Conservation (phyloP, 2,888 invertebrate genomes). For the Stratiomys singularior region DNA sequence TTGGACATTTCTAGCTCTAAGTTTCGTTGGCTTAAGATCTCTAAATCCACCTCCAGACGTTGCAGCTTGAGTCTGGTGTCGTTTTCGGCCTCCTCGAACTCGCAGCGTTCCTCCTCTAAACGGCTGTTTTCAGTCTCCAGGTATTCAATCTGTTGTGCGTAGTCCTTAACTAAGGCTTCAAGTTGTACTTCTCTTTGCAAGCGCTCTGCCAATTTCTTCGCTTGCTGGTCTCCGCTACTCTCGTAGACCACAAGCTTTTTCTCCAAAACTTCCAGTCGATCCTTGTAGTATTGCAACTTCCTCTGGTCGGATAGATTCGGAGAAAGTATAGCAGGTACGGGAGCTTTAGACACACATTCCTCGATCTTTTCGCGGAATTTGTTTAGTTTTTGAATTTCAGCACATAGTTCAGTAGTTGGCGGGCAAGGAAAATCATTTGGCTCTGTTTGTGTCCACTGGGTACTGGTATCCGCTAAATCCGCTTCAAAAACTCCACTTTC, state of each 20-base stretch:
- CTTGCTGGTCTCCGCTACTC: constrained; percentile 72
- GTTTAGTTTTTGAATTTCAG: constrained; percentile 73
- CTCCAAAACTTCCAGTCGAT: constrained; percentile 73
- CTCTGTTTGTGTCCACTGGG: constrained; percentile 68
- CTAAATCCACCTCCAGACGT: constrained; percentile 73
- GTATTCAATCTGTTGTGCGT: constrained; percentile 68
- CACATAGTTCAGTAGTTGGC: constrained; percentile 66
- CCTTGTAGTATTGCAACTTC: constrained; percentile 74
- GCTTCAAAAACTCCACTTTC: constrained; percentile 81
- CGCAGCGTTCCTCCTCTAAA: constrained; percentile 78
- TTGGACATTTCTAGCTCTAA: constrained; percentile 70
- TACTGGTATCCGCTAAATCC: constrained; percentile 53
- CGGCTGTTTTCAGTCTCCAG: constrained; percentile 73
- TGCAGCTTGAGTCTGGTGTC: constrained; percentile 69
- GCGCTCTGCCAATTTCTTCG: constrained; percentile 71
- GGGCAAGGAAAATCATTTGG: constrained; percentile 64
- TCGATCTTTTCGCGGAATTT: constrained; percentile 73
- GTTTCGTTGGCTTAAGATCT: constrained; percentile 67
- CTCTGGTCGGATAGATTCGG: constrained; percentile 66
- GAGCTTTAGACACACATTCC: constrained; percentile 65
- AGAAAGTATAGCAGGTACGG: constrained; percentile 48
- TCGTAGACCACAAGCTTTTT: constrained; percentile 75
- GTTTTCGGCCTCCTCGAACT: constrained; percentile 80
- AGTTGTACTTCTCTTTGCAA: constrained; percentile 73
- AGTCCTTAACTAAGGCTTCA: constrained; percentile 65